Percentiles rank a stretch among this genome's conserved stretches.
These are phyloP conservation scores for Opisthograptis luteolata DNA, from an alignment of 2,888 invertebrate species.

Conservation along the genomic window DNA sequence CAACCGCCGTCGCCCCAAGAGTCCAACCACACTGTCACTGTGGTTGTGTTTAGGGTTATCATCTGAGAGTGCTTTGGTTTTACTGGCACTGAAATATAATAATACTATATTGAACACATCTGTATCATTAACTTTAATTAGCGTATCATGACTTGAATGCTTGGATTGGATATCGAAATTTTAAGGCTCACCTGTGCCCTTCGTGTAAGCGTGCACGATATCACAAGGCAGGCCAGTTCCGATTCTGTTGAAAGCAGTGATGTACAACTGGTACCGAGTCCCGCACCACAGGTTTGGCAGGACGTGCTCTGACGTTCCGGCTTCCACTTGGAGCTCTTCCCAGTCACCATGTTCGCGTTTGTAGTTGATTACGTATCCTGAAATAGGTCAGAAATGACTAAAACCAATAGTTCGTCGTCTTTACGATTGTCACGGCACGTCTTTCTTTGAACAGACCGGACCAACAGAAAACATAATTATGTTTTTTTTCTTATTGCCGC, in stretches of 20 bases:
- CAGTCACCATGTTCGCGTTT: constrained; percentile 95
- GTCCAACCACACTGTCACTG: constrained; percentile 93
- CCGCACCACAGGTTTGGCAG: constrained; percentile 94
- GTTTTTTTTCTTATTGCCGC: no score
- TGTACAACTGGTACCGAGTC: constrained; percentile 93
- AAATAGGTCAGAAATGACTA: no score
- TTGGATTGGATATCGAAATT: no score
- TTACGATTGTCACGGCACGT: no score
- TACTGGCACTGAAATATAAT: constrained; percentile 85
- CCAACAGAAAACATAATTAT: no score
- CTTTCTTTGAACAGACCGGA: no score
- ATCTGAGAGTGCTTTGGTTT: constrained; percentile 92
- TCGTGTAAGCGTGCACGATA: constrained; percentile 93
- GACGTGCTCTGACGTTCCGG: constrained; percentile 91
- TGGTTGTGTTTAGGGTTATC: constrained; percentile 93
- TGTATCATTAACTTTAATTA: background rate
- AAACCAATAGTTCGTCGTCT: no score
- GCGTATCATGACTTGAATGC: no score
- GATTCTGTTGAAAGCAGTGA: constrained; percentile 95
- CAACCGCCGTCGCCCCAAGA: constrained; percentile 96
- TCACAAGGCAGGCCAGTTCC: constrained; percentile 95
- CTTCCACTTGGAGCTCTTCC: constrained; percentile 95
- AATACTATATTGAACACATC: background rate
- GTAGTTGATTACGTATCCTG: constrained; percentile 95
- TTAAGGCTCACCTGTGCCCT: constrained; percentile 88